Evolutionary conservation across 2,888 invertebrate species (phyloP), one percentile per base, ranked within the genome.

Genomic region (Entomobrya proxima): DNA sequence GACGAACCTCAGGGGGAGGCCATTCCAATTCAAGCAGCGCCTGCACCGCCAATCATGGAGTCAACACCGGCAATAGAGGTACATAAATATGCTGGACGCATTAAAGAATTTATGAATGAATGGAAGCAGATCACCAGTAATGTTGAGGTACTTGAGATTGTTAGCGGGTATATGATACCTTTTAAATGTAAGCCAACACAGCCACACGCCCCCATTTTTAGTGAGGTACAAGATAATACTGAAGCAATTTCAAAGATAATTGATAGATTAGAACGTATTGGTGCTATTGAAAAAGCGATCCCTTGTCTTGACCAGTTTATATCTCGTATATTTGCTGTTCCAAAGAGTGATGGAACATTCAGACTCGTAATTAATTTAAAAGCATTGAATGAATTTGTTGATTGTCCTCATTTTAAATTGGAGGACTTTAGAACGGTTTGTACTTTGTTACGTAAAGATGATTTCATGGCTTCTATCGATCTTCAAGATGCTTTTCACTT

Each of bases 351-450:
- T 44, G 82, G 82, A 15, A 7, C 24, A 21, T 50, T 13, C 18
- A 40, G 82, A 18, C 52, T 81, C 1, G 77, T 87, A 13, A 37
- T 85, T 69, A 87, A 87, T 61, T 40, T 86, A 15, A 85, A 87
- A 58, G 18, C 21, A 4, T 40, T 87, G 11, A 87, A 86, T 47
- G n/a, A 50, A 32, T 87, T 61, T 86, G n/a, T 86, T 1, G n/a
- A 35, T 1, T 30, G 32, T 6, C 40, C 72, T 35, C 82, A 87
- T 61, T 87, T 87, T 76, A 85, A 87, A 58, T 55, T 87, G 40
- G 87, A 87, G 44, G 77, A 81, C 18, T 61, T 50, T 61, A 18
- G 64, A 21, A 55, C 55, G 18, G 86, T 84, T 40, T 74, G 76
- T 74, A 64, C 78, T 35, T 21, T 86, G 5, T 9, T 86, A 2